Evolutionary conservation across 37 sponge, comb jelly and placozoan genomes (phyloP), one percentile per base, ranked within the genome.

Genomic region (Cladorhizidae sp.): DNA sequence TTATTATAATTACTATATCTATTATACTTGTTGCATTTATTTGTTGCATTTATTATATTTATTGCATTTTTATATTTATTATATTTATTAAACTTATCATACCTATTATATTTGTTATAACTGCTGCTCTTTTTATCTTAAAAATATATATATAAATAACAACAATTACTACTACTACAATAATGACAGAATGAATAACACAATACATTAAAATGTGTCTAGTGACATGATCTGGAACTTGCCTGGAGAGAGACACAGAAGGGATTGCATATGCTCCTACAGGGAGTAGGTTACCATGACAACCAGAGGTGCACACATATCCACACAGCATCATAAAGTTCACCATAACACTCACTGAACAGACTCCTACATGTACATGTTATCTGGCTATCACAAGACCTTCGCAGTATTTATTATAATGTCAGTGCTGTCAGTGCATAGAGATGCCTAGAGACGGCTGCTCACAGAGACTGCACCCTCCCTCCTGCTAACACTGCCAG

Each of bases 191-290:
- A 64, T 23, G 9, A 9, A 5, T 7, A 68, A 68, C 40, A 35
- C 70, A 29, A 71, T 2, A 38, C 41, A 14, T 49, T 18, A 2
- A 23, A 71, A 3, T 31, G 57, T 29, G 25, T 55, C 18, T 7
- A 21, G 14, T 32, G 5, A 41, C 37, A 29, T 45, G 31, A 17
- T 28, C 28, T 12, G 3, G 29, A 55, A n/a, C 77, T 73, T 54
- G 88, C 93, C 75, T 85, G 84, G 26, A 92, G 67, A 57, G 85
- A 40, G 26, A 92, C 78, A 59, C 88, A 87, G 78, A 87, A 87
- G 8, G 93, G 88, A 59, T 92, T 88, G 6, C 37, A 55, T 40
- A 87, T 69, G 45, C 42, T 79, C 73, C 93, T 92, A 40, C 41
- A 73, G 33, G 49, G 39, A 42, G 14, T 58, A 65, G 35, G 32